Conservation (phyloP, 2,113 vertebrate genomes). For the Forbesichthys agassizii region DNA sequence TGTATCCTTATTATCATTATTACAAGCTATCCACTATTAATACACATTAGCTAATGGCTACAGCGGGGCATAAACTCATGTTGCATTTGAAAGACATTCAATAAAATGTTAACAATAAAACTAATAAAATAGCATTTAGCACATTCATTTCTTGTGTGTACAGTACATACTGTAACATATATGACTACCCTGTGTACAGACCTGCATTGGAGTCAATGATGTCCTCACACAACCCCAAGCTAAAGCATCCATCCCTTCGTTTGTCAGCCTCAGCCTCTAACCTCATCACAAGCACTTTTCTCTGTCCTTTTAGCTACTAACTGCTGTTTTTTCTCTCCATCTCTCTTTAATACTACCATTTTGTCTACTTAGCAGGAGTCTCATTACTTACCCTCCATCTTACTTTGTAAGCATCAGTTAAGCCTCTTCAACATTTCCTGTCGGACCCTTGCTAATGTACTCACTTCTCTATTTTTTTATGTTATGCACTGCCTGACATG, state of each 20-base stretch:
- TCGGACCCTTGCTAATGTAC: neutral
- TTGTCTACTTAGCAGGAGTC: conserved; percentile 24
- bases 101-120: too few relatives aligned
- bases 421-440: neutral
- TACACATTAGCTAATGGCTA: too few relatives aligned
- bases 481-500: conserved; percentile 25
- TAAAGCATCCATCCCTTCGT: conserved; percentile 52
- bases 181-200: too few relatives aligned
- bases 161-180: too few relatives aligned
- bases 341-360: conserved; percentile 51
- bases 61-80: too few relatives aligned
- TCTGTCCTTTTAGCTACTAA: conserved; percentile 43
- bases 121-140: too few relatives aligned
- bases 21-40: too few relatives aligned
- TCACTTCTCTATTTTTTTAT: conserved; percentile 13
- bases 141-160: too few relatives aligned
- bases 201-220: too few relatives aligned
- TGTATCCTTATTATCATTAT: too few relatives aligned
- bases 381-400: conserved; percentile 28
- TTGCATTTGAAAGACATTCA: too few relatives aligned
- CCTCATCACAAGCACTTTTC: conserved; percentile 59
- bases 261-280: conserved; percentile 46
- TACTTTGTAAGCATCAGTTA: conserved; percentile 22
- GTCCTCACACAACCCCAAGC: conserved; percentile 5
- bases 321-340: conserved; percentile 31